phyloP scores from a whole-genome alignment of 2,113 vertebrate genomes.

The Garra rufa region DNA sequence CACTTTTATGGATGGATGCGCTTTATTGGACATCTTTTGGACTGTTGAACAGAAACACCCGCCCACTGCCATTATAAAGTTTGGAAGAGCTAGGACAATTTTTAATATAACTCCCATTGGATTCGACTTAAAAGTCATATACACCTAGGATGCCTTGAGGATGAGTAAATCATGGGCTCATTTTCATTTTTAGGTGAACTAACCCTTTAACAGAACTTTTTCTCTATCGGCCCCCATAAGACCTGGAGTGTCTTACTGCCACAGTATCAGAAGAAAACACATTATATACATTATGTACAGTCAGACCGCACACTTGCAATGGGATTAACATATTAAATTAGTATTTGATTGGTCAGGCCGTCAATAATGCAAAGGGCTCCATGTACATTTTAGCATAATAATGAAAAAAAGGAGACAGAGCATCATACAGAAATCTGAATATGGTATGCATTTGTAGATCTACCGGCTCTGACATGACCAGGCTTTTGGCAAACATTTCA shows the following conservation, averaged over 20 bases:
- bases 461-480: neutral
- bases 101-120: too few species aligned
- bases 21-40: too few species aligned
- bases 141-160: too few species aligned
- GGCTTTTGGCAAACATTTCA: neutral
- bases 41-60: too few species aligned
- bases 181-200: too few species aligned
- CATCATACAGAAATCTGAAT: neutral
- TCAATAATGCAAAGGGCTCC: neutral
- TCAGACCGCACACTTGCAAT: neutral
- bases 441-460: neutral
- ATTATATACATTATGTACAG: neutral
- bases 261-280: neutral
- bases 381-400: neutral
- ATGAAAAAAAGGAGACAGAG: neutral
- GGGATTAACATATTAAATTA: neutral
- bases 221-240: neutral
- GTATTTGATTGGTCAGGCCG: neutral
- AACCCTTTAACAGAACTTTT: too few species aligned
- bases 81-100: too few species aligned
- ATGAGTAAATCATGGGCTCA: too few species aligned
- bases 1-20: too few species aligned
- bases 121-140: too few species aligned
- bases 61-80: too few species aligned
- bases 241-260: neutral